phyloP scores from a whole-genome alignment of 2,888 invertebrate genomes.

The Acronicta aceris region DNA sequence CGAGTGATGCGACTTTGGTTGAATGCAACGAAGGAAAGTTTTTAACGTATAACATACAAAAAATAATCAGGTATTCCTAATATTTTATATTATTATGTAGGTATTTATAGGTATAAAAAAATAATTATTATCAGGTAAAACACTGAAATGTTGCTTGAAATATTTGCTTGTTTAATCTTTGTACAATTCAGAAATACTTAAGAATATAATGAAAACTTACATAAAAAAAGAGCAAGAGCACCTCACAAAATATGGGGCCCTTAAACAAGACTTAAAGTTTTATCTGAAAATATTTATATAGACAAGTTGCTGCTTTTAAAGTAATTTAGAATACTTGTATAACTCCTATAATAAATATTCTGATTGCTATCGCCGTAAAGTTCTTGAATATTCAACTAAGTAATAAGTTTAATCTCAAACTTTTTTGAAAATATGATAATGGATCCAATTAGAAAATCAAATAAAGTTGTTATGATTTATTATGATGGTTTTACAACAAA shows the following conservation, averaged over 20 bases:
- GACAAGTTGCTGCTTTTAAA: constrained; percentile 28
- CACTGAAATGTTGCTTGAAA: no score
- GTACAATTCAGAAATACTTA: no score
- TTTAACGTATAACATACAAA: no score
- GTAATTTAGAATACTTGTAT: constrained; percentile 37
- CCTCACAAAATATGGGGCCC: constrained; percentile 10
- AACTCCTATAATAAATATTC: constrained; percentile 45
- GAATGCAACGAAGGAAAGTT: no score
- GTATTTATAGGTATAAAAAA: no score
- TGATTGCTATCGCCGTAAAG: constrained; percentile 54
- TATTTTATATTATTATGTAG: no score
- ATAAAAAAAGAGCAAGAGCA: not conserved
- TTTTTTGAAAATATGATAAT: constrained; percentile 56
- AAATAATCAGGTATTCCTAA: no score
- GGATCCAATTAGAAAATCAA: constrained; percentile 47
- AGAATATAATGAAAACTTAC: no score
- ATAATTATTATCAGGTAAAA: no score
- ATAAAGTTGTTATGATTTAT: constrained; percentile 48
- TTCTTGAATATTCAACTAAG: constrained; percentile 60
- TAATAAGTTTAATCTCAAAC: constrained; percentile 56
- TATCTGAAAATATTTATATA: constrained; percentile 34
- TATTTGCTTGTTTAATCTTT: no score
- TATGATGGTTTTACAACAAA: constrained; percentile 30
- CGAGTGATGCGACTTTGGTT: no score
- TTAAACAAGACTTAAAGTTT: constrained; percentile 17